phyloP scores from a whole-genome alignment of 2,113 vertebrate species.

The Coracopsis vasa region DNA sequence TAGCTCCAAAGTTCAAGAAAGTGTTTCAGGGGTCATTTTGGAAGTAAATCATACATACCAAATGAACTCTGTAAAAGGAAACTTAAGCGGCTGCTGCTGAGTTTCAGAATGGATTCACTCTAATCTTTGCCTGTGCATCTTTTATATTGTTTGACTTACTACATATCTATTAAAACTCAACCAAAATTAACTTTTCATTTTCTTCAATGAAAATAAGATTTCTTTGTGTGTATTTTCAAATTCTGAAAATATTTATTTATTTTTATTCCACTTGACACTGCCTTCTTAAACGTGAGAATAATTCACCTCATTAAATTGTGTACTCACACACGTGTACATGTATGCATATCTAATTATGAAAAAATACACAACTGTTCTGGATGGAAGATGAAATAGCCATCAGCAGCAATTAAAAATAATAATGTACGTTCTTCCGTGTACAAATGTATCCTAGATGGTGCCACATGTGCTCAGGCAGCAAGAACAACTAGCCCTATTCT shows the following conservation, averaged over 20 bases:
- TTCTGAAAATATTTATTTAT: neutral
- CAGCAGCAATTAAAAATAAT: conserved; percentile 35
- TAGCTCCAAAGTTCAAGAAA: neutral
- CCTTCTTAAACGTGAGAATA: neutral
- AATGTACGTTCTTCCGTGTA: conserved; percentile 56
- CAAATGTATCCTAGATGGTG: conserved; percentile 74
- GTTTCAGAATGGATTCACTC: neutral
- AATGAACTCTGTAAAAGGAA: neutral
- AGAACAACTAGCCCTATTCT: conserved; percentile 63
- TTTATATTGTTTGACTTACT: neutral
- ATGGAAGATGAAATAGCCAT: neutral
- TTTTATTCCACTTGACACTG: neutral
- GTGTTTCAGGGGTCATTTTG: neutral
- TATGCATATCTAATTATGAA: neutral
- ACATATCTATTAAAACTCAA: neutral
- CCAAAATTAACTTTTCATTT: neutral
- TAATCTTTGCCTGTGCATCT: neutral
- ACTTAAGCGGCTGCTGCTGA: neutral
- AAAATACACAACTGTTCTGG: neutral
- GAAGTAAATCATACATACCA: neutral
- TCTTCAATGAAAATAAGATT: neutral
- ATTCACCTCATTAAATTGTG: neutral
- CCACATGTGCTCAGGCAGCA: conserved; percentile 68
- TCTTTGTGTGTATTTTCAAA: neutral
- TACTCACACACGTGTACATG: neutral